phyloP scores from a whole-genome alignment of 2,888 invertebrate species.

The Phortica okadai region DNA sequence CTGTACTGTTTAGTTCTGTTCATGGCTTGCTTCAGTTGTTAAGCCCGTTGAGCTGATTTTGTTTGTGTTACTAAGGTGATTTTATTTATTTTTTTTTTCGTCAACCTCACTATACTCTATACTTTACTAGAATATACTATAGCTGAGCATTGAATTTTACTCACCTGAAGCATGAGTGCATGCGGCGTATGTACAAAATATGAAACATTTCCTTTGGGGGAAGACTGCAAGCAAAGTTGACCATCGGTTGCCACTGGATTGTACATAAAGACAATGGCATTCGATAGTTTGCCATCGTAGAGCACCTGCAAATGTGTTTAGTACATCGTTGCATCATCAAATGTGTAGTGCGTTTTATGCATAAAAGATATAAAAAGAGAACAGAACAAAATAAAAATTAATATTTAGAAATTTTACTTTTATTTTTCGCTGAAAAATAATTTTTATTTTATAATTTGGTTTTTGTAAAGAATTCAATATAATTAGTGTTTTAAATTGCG shows the following conservation, averaged over 20 bases:
- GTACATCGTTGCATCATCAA: neutral
- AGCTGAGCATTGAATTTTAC: slow-evolving; percentile 44
- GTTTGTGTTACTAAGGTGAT: no score
- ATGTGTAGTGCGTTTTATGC: neutral
- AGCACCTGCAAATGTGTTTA: slow-evolving; percentile 83
- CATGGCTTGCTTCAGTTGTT: no score
- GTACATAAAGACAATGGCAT: slow-evolving; percentile 99
- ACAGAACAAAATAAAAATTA: neutral
- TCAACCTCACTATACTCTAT: neutral
- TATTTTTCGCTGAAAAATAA: neutral
- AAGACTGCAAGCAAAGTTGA: slow-evolving; percentile 98
- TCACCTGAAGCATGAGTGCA: slow-evolving; percentile 98
- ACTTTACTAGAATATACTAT: neutral
- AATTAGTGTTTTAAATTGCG: no score
- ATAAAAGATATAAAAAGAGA: neutral
- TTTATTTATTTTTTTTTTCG: no score
- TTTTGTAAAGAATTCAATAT: no score
- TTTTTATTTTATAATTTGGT: slow-evolving; percentile 25
- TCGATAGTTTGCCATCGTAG: slow-evolving; percentile 98
- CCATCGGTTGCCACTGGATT: slow-evolving; percentile 99
- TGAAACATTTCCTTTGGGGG: slow-evolving; percentile 97
- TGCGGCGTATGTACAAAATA: slow-evolving; percentile 99
- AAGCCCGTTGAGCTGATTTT: no score
- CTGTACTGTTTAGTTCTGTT: no score
- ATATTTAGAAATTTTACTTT: neutral